Base-by-base conservation (phyloP, 92 coral and sea anemone species). In the Galaxea fascicularis region DNA sequence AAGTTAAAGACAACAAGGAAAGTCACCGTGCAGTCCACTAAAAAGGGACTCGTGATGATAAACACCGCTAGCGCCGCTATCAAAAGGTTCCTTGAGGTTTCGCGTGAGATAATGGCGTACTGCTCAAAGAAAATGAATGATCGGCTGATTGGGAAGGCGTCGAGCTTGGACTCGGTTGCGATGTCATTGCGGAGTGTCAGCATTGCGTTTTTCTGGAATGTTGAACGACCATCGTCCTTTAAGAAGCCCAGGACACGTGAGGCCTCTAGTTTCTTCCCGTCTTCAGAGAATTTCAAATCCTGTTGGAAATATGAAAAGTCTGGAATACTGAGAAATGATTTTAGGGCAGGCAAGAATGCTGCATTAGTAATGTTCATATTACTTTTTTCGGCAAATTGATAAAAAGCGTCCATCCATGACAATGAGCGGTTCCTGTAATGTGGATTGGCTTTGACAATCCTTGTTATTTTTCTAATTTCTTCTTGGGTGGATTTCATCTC, bases 161-260 rank as follows among this genome's bases (percentile, higher is more conserved):
- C 46, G 17, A 94, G 91, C 1, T 65, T 74, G 3, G 95, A 83
- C 29, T 73, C 69, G 24, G 26, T 71, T 11, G 79, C 71, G 9
- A 94, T 52, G 73, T 91, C 95, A 6, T 68, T 73, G 0, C 98
- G 87, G 13, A 94, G 17, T 58, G 95, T 87, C 45, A 85, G 16
- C 98, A 94, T 94, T 44, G 92, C 95, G 46, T 94, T 90, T 75
- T 89, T 86, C 30, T 66, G 95, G 25, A 65, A 45, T 0, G 92
- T 82, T 5, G 95, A 84, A 44, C 86, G 81, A 5, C 44, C 25
- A 8, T 90, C 56, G 1, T 78, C 72, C 57, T 92, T 82, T 57
- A 89, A 89, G 88, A 79, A 94, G 67, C 85, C 91, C 12, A 84
- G 60, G 18, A 90, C 69, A 58, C 94, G 98, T 7, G 98, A 89